Evolutionary conservation across 2,888 invertebrate genomes (phyloP).

Genomic region (Biston betularia): DNA sequence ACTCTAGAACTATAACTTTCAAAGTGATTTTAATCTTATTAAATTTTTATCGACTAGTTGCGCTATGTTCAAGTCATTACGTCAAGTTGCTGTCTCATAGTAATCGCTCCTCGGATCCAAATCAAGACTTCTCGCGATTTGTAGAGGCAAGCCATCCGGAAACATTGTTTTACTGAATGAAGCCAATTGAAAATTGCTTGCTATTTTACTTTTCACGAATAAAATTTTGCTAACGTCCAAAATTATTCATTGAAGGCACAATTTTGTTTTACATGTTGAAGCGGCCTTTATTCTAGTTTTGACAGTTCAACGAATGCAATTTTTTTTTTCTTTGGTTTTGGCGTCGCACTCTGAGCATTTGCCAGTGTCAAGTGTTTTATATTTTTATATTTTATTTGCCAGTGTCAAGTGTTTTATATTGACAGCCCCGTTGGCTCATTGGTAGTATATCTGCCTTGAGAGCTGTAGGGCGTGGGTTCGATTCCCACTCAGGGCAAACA

Average conservation of each 20-base stretch:
- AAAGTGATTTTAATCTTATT: no score
- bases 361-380: no score
- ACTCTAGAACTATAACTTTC: no score
- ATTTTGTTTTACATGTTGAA: background rate
- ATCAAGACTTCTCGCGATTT: slow-evolving; percentile 25
- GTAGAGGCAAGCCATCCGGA: slow-evolving; percentile 15
- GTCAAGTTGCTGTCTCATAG: slow-evolving; percentile 21
- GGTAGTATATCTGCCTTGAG: no score
- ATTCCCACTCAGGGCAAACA: no score
- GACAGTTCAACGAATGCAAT: no score
- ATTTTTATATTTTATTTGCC: no score
- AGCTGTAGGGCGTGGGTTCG: no score
- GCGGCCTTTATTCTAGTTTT: background rate
- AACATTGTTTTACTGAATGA: slow-evolving; percentile 26
- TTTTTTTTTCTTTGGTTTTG: no score
- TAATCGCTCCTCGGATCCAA: slow-evolving; percentile 36
- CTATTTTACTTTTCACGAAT: background rate
- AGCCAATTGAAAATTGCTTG: slow-evolving; percentile 30
- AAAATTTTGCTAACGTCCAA: background rate
- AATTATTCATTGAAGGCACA: slow-evolving; percentile 6
- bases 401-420: no score
- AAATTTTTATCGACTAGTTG: background rate
- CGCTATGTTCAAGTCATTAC: slow-evolving; percentile 21
- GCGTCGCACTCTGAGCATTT: no score
- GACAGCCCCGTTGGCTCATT: no score